phyloP scores from a whole-genome alignment of 2,797 vertebrate species.

The Vespertilio murinus region DNA sequence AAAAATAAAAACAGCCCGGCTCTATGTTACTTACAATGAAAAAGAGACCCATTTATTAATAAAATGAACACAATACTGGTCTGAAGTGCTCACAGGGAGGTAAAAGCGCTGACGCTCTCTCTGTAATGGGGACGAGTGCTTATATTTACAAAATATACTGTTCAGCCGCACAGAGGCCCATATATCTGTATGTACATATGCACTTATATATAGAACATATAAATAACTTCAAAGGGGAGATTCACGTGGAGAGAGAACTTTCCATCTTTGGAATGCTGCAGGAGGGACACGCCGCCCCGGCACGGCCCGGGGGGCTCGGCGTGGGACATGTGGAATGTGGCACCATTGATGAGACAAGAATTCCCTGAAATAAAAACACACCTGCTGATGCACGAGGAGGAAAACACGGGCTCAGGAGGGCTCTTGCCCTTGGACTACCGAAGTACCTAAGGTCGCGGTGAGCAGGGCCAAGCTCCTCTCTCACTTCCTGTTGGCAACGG shows the following conservation, averaged over 20 bases:
- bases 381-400: conserved; percentile 35
- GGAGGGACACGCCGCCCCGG: conserved; percentile 76
- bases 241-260: conserved; percentile 66
- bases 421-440: neutral
- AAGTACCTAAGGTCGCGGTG: no score
- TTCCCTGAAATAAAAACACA: conserved; percentile 76
- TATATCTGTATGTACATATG: conserved; percentile 74
- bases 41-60: conserved; percentile 44
- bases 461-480: neutral
- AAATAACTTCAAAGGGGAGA: conserved; percentile 80
- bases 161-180: conserved; percentile 83
- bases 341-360: conserved; percentile 75
- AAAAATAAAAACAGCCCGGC: conserved; percentile 51
- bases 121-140: conserved; percentile 62
- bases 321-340: conserved; percentile 73
- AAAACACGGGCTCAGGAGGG: neutral
- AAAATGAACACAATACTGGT: conserved; percentile 74
- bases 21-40: conserved; percentile 78
- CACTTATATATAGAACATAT: conserved; percentile 83
- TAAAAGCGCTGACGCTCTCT: conserved; percentile 56
- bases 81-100: conserved; percentile 76
- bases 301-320: conserved; percentile 65
- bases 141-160: conserved; percentile 87
- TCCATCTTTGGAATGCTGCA: conserved; percentile 86
- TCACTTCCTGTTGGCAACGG: neutral